Evolutionary conservation across 35 echinoderm and acorn worm genomes (phyloP).

Genomic region (Lytechinus pictus): DNA sequence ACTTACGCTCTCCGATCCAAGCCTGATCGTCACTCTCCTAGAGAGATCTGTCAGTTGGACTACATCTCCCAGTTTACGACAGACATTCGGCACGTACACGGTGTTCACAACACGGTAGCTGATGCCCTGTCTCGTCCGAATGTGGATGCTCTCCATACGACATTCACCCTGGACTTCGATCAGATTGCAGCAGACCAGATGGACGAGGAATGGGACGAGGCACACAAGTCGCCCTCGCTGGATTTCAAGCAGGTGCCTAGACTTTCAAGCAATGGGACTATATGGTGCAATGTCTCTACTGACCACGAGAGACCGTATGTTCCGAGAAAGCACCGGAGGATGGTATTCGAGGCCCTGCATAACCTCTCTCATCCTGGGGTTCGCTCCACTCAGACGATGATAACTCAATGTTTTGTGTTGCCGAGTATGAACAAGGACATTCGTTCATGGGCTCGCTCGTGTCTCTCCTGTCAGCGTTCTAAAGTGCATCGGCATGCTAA

Average conservation of each 20-base stretch:
- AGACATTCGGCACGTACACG: no score
- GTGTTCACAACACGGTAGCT: no score
- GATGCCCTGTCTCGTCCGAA: no score
- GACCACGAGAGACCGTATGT: slow-evolving; percentile 40
- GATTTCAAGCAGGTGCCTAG: slow-evolving; percentile 26
- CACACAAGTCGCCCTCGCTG: background rate
- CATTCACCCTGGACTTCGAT: no score
- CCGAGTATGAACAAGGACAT: background rate
- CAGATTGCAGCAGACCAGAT: slow-evolving; percentile 50
- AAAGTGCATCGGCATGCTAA: background rate
- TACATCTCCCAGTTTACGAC: no score
- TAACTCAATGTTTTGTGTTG: slow-evolving; percentile 34
- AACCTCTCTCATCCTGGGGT: slow-evolving; percentile 49
- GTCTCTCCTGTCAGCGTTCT: background rate
- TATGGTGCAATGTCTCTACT: slow-evolving; percentile 52
- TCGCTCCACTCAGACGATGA: slow-evolving; percentile 5
- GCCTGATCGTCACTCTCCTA: no score
- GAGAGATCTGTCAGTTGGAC: no score
- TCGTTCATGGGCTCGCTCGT: background rate
- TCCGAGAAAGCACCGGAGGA: slow-evolving; percentile 15
- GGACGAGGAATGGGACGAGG: slow-evolving; percentile 19
- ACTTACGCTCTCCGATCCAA: no score
- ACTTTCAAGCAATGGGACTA: background rate
- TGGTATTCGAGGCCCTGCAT: slow-evolving; percentile 57
- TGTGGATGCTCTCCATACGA: no score